Conservation (phyloP, 2,888 invertebrate genomes). For the Eupeodes luniger region DNA sequence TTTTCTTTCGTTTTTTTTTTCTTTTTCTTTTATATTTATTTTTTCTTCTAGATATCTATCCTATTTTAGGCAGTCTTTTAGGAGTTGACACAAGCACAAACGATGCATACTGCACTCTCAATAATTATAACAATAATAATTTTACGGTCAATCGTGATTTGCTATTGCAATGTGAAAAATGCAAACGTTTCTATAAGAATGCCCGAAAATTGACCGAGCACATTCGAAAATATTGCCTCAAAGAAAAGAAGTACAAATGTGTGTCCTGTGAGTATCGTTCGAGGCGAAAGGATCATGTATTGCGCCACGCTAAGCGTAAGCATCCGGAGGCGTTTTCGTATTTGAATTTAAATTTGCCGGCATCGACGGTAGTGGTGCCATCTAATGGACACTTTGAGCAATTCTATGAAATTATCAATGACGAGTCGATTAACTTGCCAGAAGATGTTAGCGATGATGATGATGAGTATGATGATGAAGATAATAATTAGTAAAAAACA, state of each 20-base stretch:
- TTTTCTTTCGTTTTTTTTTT: conserved; percentile 38
- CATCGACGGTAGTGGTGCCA: conserved; percentile 59
- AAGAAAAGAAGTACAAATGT: conserved; percentile 83
- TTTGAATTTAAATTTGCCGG: conserved; percentile 54
- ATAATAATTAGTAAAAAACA: conserved; percentile 22
- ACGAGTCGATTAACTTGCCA: conserved; percentile 77
- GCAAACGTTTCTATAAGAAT: conserved; percentile 82
- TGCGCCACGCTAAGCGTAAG: conserved; percentile 83
- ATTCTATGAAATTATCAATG: conserved; percentile 82
- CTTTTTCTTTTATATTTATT: conserved; percentile 59
- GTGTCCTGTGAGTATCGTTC: conserved; percentile 83
- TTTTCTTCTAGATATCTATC: conserved; percentile 81
- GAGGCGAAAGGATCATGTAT: conserved; percentile 83
- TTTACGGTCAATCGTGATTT: conserved; percentile 45
- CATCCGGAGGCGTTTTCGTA: conserved; percentile 80
- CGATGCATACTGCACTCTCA: conserved; percentile 62
- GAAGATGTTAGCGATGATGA: conserved; percentile 78
- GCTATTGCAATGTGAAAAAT: conserved; percentile 82
- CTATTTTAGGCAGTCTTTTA: conserved; percentile 83
- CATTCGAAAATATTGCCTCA: conserved; percentile 83
- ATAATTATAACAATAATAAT: conserved; percentile 53
- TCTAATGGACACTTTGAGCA: conserved; percentile 77
- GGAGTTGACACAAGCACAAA: conserved; percentile 81
- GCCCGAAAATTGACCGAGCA: conserved; percentile 83
- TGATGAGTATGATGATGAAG: conserved; percentile 76